Conservation (phyloP, 2,113 vertebrate genomes). For the Nymphicus hollandicus region DNA sequence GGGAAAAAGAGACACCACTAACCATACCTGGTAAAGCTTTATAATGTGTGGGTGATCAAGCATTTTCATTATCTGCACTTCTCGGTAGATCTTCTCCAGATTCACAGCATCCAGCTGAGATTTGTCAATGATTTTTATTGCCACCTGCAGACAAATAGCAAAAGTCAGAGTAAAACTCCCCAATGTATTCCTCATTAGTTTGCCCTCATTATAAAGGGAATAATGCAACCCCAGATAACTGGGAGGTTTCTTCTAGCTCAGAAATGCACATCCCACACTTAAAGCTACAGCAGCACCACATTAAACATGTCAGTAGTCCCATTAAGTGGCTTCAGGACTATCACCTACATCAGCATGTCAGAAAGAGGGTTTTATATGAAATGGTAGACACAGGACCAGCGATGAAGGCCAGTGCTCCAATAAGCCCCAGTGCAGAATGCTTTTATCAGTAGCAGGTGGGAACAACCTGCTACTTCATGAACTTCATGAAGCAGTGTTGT, state of each 20-base stretch:
- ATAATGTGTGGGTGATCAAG: constrained; percentile 97
- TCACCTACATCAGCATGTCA: neutral
- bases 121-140: constrained; percentile 99
- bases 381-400: neutral
- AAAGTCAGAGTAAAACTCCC: neutral
- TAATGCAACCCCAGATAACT: neutral
- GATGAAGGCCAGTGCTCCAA: neutral
- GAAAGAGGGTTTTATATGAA: neutral
- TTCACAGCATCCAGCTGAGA: constrained; percentile 96
- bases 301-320: neutral
- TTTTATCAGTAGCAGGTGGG: neutral
- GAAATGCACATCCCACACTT: neutral
- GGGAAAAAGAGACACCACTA: neutral
- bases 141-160: constrained; percentile 81
- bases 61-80: constrained; percentile 99
- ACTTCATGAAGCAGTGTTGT: neutral
- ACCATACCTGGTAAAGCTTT: constrained; percentile 93
- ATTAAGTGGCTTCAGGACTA: neutral
- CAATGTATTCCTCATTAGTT: neutral
- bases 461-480: too few species aligned
- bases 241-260: neutral
- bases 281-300: neutral
- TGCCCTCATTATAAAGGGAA: neutral
- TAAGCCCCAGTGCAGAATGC: neutral
- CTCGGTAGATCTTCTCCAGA: constrained; percentile 96